phyloP scores from a whole-genome alignment of 2,113 vertebrate species.

The Narcine bancroftii region DNA sequence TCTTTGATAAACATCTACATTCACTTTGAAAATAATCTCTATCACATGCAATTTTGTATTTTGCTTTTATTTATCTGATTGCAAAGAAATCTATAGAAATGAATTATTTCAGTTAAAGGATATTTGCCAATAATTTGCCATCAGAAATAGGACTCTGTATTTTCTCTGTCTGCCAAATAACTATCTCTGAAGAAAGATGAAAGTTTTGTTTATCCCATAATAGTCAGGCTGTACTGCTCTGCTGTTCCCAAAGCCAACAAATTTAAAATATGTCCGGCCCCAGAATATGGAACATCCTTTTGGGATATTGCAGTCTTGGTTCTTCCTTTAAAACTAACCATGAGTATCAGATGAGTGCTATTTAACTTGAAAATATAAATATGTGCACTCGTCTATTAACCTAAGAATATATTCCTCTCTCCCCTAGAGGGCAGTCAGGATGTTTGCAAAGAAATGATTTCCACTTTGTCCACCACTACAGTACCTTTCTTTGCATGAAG shows the following conservation, averaged over 20 bases:
- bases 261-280: too few relatives aligned
- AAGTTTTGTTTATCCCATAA: too few relatives aligned
- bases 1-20: background rate
- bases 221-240: too few relatives aligned
- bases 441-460: constrained; percentile 23
- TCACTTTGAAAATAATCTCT: constrained; percentile 9
- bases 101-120: background rate
- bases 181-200: too few relatives aligned
- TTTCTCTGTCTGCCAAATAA: background rate
- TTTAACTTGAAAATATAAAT: background rate
- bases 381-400: background rate
- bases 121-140: background rate
- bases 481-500: background rate
- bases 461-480: background rate
- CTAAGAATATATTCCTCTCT: background rate
- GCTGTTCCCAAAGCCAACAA: too few relatives aligned
- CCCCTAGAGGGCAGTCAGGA: constrained; percentile 34
- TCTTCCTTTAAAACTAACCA: background rate
- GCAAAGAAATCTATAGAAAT: background rate
- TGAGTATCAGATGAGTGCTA: background rate
- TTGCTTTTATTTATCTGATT: background rate
- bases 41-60: background rate
- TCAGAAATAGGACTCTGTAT: background rate
- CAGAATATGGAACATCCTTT: too few relatives aligned
- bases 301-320: background rate